Conservation (phyloP, 2,113 vertebrate species). For the Pleuronectes platessa region DNA sequence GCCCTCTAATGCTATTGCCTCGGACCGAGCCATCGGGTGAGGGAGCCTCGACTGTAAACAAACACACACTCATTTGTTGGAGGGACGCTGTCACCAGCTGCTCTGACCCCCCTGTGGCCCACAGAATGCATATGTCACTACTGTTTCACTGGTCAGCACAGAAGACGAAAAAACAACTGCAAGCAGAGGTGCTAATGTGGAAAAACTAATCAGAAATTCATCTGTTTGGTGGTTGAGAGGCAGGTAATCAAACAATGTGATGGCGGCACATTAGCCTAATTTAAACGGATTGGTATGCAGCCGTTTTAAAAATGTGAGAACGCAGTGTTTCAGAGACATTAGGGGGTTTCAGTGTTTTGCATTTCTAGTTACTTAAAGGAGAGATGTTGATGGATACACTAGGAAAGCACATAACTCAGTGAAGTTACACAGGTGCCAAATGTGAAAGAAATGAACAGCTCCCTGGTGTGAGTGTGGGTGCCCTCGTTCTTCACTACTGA, state of each 20-base stretch:
- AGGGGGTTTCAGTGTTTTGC: background rate
- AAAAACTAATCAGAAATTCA: slow-evolving; percentile 55
- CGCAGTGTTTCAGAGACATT: background rate
- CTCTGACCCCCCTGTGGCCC: slow-evolving; percentile 47
- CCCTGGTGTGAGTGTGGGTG: background rate
- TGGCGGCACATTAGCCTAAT: slow-evolving; percentile 18
- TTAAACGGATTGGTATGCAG: slow-evolving; percentile 2
- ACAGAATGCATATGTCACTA: slow-evolving; percentile 42
- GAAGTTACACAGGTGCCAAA: background rate
- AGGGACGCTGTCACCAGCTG: slow-evolving; percentile 66
- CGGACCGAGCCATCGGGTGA: slow-evolving; percentile 64
- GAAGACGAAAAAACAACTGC: slow-evolving; percentile 36
- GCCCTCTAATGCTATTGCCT: slow-evolving; percentile 50
- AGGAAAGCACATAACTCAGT: background rate
- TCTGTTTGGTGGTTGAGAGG: slow-evolving; percentile 30
- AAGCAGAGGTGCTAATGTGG: slow-evolving; percentile 25
- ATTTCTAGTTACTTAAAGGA: background rate
- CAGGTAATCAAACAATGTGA: slow-evolving; percentile 42
- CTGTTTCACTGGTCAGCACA: slow-evolving; percentile 28
- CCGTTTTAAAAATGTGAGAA: background rate
- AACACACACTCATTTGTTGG: slow-evolving; percentile 69
- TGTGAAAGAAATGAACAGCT: background rate
- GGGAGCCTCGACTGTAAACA: slow-evolving; percentile 68
- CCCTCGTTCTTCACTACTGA: background rate
- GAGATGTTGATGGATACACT: background rate